Evolutionary conservation across 2,113 vertebrate species (phyloP), one percentile per base, ranked within the genome.

Genomic region (Leucosticte australis): DNA sequence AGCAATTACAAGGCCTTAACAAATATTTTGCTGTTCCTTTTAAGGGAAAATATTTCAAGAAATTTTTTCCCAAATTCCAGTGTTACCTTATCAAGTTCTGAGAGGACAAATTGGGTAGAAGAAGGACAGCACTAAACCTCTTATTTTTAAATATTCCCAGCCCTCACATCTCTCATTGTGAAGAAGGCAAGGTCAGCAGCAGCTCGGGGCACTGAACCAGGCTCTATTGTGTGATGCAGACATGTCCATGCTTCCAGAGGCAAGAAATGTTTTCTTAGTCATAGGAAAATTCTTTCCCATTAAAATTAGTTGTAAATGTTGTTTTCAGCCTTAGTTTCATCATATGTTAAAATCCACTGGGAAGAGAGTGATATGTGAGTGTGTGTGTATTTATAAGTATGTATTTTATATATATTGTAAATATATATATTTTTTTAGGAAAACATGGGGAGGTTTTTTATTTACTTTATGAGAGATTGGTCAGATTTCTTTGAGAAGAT

Each of bases 221-320:
- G 33, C 12, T 71, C 30, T 47, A 0, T 42, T 85, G 41, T 68
- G 57, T 64, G 57, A 18, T 83, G 67, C 41, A 88, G 85, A 53
- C 55, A 35, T 53, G 55, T 49, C 50, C 63, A 73, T 6, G 8
- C 70, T 65, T 94, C 88, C 85, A 91, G 35, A 80, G 42, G 59
- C 78, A 59, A 81, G 60, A 55, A 73, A 24, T 39, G 71, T 49
- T 42, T 62, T 92, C 17, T 83, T 76, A 90, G 63, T 81, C 83
- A 74, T 26, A 88, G 68, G 63, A 93, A 88, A 93, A 85, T 85
- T 52, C 53, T 93, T 86, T 90, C 41, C 50, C 42, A 55, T 65
- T 92, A 31, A 83, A 93, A 63, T 55, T 79, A 77, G n/a, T 80
- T 55, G 35, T 55, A 73, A 90, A 74, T 83, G 56, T 79, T 91